Evolutionary conservation across 2,888 invertebrate species (phyloP).

Genomic region (Cataglyphis albicans): DNA sequence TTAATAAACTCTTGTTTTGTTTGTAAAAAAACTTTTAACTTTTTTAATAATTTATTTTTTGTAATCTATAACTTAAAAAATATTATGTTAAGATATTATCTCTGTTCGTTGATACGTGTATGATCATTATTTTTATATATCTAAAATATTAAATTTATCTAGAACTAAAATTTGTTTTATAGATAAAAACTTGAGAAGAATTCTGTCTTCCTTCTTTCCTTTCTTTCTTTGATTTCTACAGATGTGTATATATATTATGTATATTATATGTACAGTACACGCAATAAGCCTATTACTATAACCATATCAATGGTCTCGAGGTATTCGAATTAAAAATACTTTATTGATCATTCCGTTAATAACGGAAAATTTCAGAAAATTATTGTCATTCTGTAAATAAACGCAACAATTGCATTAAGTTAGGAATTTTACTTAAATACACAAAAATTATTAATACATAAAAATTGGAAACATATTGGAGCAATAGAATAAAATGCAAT

Average conservation of each 20-base stretch:
- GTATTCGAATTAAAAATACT: slow-evolving; percentile 43
- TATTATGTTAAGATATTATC: slow-evolving; percentile 50
- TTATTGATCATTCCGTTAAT: slow-evolving; percentile 28
- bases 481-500: not conserved
- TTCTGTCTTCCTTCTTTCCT: not conserved
- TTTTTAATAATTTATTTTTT: not conserved
- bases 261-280: slow-evolving; percentile 21
- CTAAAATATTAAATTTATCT: slow-evolving; percentile 5
- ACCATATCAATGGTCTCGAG: slow-evolving; percentile 19
- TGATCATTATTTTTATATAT: slow-evolving; percentile 25
- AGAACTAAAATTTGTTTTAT: slow-evolving; percentile 20
- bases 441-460: not conserved
- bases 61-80: slow-evolving; percentile 15
- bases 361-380: slow-evolving; percentile 34
- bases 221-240: slow-evolving; percentile 20
- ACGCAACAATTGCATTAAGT: slow-evolving; percentile 6
- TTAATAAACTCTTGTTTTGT: not conserved
- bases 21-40: not conserved
- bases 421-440: not conserved
- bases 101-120: slow-evolving; percentile 33
- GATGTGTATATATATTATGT: not conserved
- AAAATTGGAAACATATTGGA: slow-evolving; percentile 5
- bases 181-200: slow-evolving; percentile 27
- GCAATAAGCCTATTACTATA: slow-evolving; percentile 5
- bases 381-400: slow-evolving; percentile 53